Conservation (phyloP, 2,888 invertebrate genomes). For the Trichogramma dendrolimi region DNA sequence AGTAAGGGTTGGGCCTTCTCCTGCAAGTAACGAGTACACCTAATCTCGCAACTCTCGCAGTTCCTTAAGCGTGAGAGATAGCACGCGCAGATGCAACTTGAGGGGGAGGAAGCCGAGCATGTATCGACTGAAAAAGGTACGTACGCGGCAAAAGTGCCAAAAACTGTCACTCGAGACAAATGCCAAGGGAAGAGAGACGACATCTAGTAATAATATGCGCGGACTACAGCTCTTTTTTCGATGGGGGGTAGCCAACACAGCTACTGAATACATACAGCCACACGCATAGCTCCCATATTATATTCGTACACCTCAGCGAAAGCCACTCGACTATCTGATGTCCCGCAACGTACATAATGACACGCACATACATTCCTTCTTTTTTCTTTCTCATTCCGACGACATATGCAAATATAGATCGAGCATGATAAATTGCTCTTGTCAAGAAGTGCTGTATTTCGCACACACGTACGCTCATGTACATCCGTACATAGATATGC, state of each 20-base stretch:
- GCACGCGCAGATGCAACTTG: too few species aligned
- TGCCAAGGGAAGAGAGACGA: too few species aligned
- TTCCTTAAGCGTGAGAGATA: too few species aligned
- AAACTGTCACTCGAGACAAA: too few species aligned
- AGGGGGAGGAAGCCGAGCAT: too few species aligned
- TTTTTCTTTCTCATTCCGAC: slow-evolving; percentile 37
- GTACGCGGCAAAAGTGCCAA: too few species aligned
- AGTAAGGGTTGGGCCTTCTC: neutral
- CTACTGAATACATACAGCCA: too few species aligned
- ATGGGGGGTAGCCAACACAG: too few species aligned
- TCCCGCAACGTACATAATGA: slow-evolving; percentile 43
- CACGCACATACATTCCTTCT: slow-evolving; percentile 32
- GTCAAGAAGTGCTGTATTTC: slow-evolving; percentile 52
- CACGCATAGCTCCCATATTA: too few species aligned
- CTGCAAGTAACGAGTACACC: slow-evolving; percentile 34
- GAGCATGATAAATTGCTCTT: slow-evolving; percentile 53
- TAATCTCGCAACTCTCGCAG: slow-evolving; percentile 40
- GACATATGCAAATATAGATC: slow-evolving; percentile 53
- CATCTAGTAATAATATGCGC: too few species aligned
- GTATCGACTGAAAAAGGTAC: too few species aligned
- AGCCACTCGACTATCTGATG: slow-evolving; percentile 52
- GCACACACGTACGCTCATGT: slow-evolving; percentile 36
- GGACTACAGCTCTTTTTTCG: too few species aligned
- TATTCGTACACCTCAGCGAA: slow-evolving; percentile 26
- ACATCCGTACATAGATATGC: neutral